phyloP scores from a whole-genome alignment of 2,888 invertebrate species.

The Tinea pellionella region DNA sequence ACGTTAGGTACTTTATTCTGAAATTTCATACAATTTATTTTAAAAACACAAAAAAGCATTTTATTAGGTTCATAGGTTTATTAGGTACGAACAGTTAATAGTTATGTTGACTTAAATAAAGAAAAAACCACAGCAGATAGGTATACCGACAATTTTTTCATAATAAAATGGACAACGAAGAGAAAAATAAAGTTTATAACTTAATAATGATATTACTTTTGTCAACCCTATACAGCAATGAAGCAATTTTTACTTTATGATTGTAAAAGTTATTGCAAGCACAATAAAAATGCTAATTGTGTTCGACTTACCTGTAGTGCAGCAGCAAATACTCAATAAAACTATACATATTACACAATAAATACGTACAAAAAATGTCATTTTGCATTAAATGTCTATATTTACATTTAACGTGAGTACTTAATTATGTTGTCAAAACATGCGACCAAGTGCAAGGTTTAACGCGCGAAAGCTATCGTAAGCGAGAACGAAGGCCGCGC shows the following conservation, averaged over 20 bases:
- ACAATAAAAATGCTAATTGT: constrained; percentile 51
- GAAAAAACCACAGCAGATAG: too few relatives aligned
- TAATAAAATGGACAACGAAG: neutral
- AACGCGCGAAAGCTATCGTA: constrained; percentile 23
- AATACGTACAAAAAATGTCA: constrained; percentile 66
- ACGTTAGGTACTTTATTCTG: too few relatives aligned
- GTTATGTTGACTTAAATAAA: too few relatives aligned
- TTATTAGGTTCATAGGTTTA: too few relatives aligned
- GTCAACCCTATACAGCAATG: neutral
- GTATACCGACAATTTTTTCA: neutral
- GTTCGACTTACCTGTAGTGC: constrained; percentile 57
- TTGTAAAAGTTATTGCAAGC: constrained; percentile 11
- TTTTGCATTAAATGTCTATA: constrained; percentile 44
- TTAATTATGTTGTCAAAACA: constrained; percentile 5
- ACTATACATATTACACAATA: constrained; percentile 61
- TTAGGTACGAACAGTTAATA: too few relatives aligned
- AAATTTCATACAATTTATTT: too few relatives aligned
- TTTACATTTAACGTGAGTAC: neutral
- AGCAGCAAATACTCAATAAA: constrained; percentile 48
- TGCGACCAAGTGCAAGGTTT: neutral
- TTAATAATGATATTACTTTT: neutral
- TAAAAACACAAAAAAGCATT: too few relatives aligned
- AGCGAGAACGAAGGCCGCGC: constrained; percentile 29
- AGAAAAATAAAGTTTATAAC: neutral
- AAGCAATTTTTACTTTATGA: constrained; percentile 1